These are phyloP conservation scores for Cephus sareptanus DNA, from an alignment of 2,888 invertebrate genomes.

Conservation along the genomic window DNA sequence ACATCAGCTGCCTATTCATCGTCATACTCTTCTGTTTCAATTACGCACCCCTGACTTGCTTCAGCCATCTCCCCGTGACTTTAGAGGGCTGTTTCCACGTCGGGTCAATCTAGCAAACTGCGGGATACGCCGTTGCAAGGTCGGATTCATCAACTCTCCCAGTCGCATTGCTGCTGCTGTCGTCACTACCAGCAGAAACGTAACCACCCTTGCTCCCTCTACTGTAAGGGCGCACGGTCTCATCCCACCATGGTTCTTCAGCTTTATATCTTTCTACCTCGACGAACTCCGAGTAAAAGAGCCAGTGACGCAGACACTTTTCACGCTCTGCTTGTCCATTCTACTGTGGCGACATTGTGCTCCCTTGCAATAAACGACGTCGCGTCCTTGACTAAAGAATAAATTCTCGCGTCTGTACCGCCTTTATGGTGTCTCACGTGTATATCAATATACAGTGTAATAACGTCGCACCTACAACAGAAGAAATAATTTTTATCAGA, in stretches of 20 bases:
- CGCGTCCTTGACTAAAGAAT: slow-evolving; percentile 6
- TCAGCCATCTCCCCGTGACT: slow-evolving; percentile 26
- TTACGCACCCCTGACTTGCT: slow-evolving; percentile 28
- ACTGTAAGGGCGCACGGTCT: background rate
- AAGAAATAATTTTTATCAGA: background rate
- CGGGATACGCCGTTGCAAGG: slow-evolving; percentile 1
- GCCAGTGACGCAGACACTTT: slow-evolving; percentile 18
- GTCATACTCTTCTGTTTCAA: slow-evolving; percentile 34
- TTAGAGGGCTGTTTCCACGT: slow-evolving; percentile 19
- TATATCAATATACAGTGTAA: background rate
- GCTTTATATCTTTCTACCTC: slow-evolving; percentile 26
- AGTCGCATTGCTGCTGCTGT: background rate
- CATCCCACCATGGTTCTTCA: slow-evolving; percentile 3
- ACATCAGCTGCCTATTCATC: slow-evolving; percentile 29
- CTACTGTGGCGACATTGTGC: background rate
- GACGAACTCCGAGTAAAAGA: slow-evolving; percentile 19
- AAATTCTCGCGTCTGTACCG: background rate
- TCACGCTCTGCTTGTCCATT: slow-evolving; percentile 6
- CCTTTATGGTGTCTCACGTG: background rate
- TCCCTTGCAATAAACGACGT: background rate
- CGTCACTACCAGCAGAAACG: background rate
- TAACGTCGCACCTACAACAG: background rate
- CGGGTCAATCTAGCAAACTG: slow-evolving; percentile 8
- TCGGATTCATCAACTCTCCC: slow-evolving; percentile 17
- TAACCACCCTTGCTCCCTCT: slow-evolving; percentile 2